Conservation (phyloP, 1,140 invertebrate genomes). For the Calephelis virginiensis region DNA sequence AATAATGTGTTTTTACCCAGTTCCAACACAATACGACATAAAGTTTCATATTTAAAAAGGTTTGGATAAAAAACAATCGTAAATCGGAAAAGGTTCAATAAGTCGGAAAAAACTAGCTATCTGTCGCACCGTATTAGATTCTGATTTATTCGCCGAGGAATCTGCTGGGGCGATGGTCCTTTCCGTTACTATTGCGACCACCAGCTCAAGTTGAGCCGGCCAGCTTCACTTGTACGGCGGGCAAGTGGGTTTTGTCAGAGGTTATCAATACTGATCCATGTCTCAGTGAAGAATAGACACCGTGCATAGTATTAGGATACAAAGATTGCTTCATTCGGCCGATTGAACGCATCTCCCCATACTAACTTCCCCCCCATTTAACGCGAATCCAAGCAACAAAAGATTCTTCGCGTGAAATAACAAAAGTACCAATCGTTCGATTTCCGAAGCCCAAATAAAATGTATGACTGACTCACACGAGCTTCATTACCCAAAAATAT, state of each 20-base stretch:
- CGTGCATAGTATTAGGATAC: slow-evolving; percentile 65
- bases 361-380: slow-evolving; percentile 75
- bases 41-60: no score
- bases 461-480: slow-evolving; percentile 14
- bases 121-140: slow-evolving; percentile 67
- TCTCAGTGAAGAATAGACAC: slow-evolving; percentile 53
- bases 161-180: slow-evolving; percentile 50
- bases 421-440: slow-evolving; percentile 67
- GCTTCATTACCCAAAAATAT: background rate
- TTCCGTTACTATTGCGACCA: slow-evolving; percentile 42
- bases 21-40: no score
- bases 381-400: slow-evolving; percentile 72
- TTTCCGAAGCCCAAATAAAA: slow-evolving; percentile 43
- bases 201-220: slow-evolving; percentile 47
- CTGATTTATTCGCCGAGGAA: slow-evolving; percentile 65
- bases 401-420: slow-evolving; percentile 71
- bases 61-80: slow-evolving; percentile 21
- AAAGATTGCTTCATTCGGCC: slow-evolving; percentile 71
- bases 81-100: slow-evolving; percentile 63
- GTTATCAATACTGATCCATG: slow-evolving; percentile 45
- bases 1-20: no score
- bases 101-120: slow-evolving; percentile 68
- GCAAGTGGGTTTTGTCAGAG: slow-evolving; percentile 30
- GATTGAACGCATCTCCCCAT: slow-evolving; percentile 66
- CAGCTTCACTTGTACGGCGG: slow-evolving; percentile 28